Conservation (phyloP, 2,888 invertebrate species). For the Drosophila neutralis region DNA sequence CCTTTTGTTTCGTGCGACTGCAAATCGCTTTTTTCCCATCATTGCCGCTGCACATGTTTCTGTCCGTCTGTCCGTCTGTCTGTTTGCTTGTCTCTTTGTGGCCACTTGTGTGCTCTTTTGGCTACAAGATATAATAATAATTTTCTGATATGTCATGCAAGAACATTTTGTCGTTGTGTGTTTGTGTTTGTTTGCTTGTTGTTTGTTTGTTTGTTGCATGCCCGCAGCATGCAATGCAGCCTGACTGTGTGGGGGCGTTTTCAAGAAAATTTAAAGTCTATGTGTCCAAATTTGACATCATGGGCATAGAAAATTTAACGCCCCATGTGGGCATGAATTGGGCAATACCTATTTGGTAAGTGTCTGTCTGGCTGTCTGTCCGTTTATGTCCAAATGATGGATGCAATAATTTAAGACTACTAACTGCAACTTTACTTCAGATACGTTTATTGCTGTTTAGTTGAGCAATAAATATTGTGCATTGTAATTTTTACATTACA, state of each 20-base stretch:
- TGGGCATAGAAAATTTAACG: conserved; percentile 34
- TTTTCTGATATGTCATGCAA: conserved; percentile 76
- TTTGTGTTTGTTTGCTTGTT: conserved; percentile 10
- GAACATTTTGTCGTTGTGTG: conserved; percentile 49
- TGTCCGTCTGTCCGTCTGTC: conserved; percentile 3
- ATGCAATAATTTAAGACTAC: conserved; percentile 14
- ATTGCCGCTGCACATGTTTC: conserved; percentile 30
- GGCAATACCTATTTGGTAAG: conserved; percentile 29
- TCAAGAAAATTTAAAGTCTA: conserved; percentile 33
- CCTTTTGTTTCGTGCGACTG: conserved; percentile 31
- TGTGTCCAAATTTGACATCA: conserved; percentile 54
- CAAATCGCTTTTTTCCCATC: conserved; percentile 61
- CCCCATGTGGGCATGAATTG: conserved; percentile 50
- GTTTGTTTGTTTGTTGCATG: conserved; percentile 6
- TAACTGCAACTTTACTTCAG: background rate
- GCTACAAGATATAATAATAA: conserved; percentile 74
- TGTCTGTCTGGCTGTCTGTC: background rate
- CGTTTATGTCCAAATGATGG: conserved; percentile 17
- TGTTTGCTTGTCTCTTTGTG: conserved; percentile 31
- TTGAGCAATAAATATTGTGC: conserved; percentile 1
- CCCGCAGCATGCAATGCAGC: conserved; percentile 6
- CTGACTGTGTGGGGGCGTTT: conserved; percentile 51
- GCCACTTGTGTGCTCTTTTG: conserved; percentile 70
- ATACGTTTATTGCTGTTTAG: background rate
- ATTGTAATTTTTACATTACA: conserved; percentile 1